Base-by-base conservation (phyloP, 1,140 invertebrate genomes). In the Drosophila busckii region DNA sequence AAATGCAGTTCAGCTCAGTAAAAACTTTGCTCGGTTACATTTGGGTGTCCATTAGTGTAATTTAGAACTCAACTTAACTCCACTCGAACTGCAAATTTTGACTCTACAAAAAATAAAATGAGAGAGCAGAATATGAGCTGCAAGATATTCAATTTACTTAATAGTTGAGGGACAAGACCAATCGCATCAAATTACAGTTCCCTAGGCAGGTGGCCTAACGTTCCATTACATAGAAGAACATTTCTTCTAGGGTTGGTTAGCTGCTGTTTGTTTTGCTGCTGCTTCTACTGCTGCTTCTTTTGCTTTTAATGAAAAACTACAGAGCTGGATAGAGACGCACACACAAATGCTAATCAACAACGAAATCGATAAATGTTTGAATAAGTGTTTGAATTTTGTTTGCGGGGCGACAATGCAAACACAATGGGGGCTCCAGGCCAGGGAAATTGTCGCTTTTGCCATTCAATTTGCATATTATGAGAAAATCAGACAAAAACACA, bases 31-130 rank as follows among this genome's bases (percentile, higher is more conserved):
- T 80, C 65, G 75, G 75, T 80, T 80, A 80, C 69, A 82, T 80
- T 80, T 80, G 52, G 75, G 76, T 80, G 70, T 80, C 75, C 75
- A 80, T 80, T 80, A 80, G 75, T 82, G 76, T 80, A 82, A 80
- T 82, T 82, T 80, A 80, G 76, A 82, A 61, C 52, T 71, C 40
- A 66, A 80, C 59, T 65, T 55, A 19, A 53, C 31, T 60, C 15
- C 20, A 16, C 9, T 42, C 22, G 5, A 26, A 17, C 38, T 4
- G 29, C 46, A 29, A 56, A 46, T 48, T 60, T 59, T 41, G 56
- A 69, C 44, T 52, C 9, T 5, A 19, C 40, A 23, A 12, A 13
- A 29, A 3, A n/a, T 28, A 25, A 49, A 40, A 32, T 12, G 15
- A 38, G 13, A 54, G n/a, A 32, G 50, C n/a, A 16, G 34, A 19